Conservation (phyloP, 2,797 vertebrate species). For the Kryptolebias ocellatus region DNA sequence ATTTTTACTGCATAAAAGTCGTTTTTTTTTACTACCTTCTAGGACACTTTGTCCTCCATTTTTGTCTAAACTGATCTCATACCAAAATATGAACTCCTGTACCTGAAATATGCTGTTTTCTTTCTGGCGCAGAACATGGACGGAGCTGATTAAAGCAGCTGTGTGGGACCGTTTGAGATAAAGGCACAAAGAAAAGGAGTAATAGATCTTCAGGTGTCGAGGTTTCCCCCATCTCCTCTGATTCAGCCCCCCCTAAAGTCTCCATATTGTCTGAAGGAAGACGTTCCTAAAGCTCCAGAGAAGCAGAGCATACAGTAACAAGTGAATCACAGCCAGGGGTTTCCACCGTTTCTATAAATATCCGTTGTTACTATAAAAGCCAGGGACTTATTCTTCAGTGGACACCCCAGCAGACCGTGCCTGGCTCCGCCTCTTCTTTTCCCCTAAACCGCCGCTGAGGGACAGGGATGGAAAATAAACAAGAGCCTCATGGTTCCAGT, state of each 20-base stretch:
- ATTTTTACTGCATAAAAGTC: too few relatives aligned
- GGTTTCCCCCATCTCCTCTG: neutral
- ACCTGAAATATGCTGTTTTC: constrained; percentile 19
- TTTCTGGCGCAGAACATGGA: constrained; percentile 25
- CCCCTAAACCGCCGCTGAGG: constrained; percentile 31
- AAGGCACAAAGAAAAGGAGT: constrained; percentile 56
- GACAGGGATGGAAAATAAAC: constrained; percentile 57
- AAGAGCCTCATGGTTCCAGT: constrained; percentile 59
- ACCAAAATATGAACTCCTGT: constrained; percentile 24
- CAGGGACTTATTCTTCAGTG: constrained; percentile 43
- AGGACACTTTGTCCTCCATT: too few relatives aligned
- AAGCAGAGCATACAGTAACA: constrained; percentile 16
- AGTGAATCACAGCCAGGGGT: constrained; percentile 56
- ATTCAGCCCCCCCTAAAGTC: constrained; percentile 6
- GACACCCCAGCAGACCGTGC: constrained; percentile 5
- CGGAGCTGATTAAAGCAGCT: constrained; percentile 38
- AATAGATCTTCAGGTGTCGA: neutral
- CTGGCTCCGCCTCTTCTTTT: constrained; percentile 15
- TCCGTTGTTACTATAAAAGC: constrained; percentile 53
- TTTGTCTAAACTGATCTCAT: constrained; percentile 17
- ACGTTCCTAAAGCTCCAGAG: constrained; percentile 21
- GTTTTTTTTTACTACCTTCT: too few relatives aligned
- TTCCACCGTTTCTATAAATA: constrained; percentile 57
- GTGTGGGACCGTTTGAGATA: constrained; percentile 52
- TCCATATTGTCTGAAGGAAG: constrained; percentile 18